These are phyloP conservation scores for Salmo trutta DNA, from an alignment of 2,797 vertebrate genomes.

Conservation along the genomic window DNA sequence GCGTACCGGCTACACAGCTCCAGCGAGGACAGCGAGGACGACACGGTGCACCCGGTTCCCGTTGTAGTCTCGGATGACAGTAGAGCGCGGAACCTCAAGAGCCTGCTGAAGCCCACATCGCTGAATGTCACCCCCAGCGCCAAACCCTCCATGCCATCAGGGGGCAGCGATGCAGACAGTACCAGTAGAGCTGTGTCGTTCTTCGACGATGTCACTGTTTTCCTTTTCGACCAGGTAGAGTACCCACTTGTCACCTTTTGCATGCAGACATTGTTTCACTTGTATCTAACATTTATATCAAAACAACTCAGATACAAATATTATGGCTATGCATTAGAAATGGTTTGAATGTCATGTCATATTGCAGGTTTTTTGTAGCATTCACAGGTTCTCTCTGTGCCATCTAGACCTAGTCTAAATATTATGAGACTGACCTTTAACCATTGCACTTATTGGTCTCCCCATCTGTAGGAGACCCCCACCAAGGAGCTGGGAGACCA, in stretches of 20 bases:
- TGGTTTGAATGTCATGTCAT: too few species aligned
- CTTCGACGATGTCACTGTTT: slow-evolving; percentile 97
- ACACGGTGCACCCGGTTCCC: slow-evolving; percentile 79
- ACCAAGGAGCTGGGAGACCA: slow-evolving; percentile 92
- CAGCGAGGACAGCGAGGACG: slow-evolving; percentile 92
- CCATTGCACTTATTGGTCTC: neutral
- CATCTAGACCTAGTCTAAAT: neutral
- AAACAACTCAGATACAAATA: neutral
- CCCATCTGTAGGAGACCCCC: slow-evolving; percentile 87
- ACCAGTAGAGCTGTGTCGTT: slow-evolving; percentile 90
- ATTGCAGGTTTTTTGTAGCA: neutral
- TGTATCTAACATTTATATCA: too few species aligned
- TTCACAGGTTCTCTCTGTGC: neutral
- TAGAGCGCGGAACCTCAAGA: slow-evolving; percentile 81
- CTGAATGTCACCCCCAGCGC: slow-evolving; percentile 34
- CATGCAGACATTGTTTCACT: too few species aligned
- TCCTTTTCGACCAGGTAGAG: slow-evolving; percentile 95
- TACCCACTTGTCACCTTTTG: slow-evolving; percentile 6
- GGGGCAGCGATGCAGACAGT: slow-evolving; percentile 43
- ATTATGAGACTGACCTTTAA: neutral
- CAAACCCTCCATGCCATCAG: slow-evolving; percentile 47
- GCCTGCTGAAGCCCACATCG: slow-evolving; percentile 82
- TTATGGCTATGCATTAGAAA: too few species aligned
- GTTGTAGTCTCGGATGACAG: slow-evolving; percentile 81
- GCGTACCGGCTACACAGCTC: slow-evolving; percentile 87